Base-by-base conservation (phyloP, 2,113 vertebrate species). In the Cercocebus atys region DNA sequence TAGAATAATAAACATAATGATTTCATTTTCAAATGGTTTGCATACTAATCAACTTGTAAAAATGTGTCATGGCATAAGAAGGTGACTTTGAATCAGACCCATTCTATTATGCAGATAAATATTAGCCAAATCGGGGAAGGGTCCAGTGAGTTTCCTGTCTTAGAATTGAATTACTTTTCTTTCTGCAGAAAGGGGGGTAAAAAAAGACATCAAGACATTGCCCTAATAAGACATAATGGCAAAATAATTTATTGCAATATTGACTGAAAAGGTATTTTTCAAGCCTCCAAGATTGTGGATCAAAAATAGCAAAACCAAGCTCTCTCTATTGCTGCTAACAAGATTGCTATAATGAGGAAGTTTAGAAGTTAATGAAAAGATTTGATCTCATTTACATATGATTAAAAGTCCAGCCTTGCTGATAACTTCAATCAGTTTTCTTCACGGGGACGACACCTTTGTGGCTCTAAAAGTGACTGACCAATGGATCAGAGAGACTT, bases 331-430 rank as follows among this genome's bases (percentile, higher is more conserved):
- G 43, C 66, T 95, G 27, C 78, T 93, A 76, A 82, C 52, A 96
- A 92, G 72, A 92, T 64, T 79, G n/a, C 45, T 92, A 8, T 75
- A 90, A 0, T 86, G 40, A 95, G 59, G 32, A 95, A 93, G 68
- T 95, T 11, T 85, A 50, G 78, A 94, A 72, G 50, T 94, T 89
- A 92, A 0, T 95, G 35, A 91, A 93, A 47, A 94, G 47, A 66
- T 82, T 68, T 64, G 16, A 52, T 91, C 30, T 87, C 50, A 92
- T 92, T 95, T 93, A 72, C 22, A 8, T 72, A 45, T 90, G 35
- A 88, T 94, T 22, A 93, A 81, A 95, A 88, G 73, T 91, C 86
- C 32, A 94, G 38, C 47, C 40, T 94, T 76, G 13, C 75, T 90
- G 47, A 78, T 89, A 78, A 68, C 12, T n/a, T 83, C 72, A 73